Percentiles rank a stretch among this genome's conserved stretches.
These are phyloP conservation scores for Lepas anatifera DNA, from an alignment of 2,888 invertebrate species.

Conservation along the genomic window DNA sequence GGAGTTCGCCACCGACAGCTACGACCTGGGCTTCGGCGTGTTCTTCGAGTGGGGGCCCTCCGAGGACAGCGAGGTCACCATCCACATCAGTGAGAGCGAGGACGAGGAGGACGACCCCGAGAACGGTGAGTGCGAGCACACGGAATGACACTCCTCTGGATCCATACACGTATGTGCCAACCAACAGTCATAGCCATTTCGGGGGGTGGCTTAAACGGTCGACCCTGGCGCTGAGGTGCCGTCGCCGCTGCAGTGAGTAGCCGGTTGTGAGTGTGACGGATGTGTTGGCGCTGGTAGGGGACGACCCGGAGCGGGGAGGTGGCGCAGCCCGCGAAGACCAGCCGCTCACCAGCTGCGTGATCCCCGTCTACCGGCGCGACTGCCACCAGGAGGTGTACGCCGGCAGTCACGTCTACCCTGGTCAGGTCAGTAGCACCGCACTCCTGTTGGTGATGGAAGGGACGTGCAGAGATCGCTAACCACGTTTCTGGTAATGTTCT, in stretches of 20 bases:
- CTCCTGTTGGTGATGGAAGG: too few relatives aligned
- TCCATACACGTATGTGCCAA: too few relatives aligned
- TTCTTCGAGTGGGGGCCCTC: conserved; percentile 86
- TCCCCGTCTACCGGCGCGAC: conserved; percentile 90
- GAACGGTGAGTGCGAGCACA: too few relatives aligned
- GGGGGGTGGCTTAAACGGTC: too few relatives aligned
- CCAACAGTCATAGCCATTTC: too few relatives aligned
- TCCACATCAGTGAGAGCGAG: conserved; percentile 91
- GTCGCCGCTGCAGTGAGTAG: background rate
- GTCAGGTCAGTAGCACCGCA: conserved; percentile 13
- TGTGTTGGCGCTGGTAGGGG: background rate
- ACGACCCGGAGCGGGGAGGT: conserved; percentile 43
- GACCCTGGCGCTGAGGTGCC: conserved; percentile 29
- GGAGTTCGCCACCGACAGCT: conserved; percentile 98
- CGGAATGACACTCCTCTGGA: too few relatives aligned
- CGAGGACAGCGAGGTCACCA: conserved; percentile 58
- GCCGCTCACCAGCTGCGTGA: conserved; percentile 37
- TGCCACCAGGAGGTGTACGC: conserved; percentile 75
- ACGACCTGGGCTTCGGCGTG: conserved; percentile 95
- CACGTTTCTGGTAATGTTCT: too few relatives aligned
- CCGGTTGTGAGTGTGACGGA: background rate
- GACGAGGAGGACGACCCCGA: conserved; percentile 53
- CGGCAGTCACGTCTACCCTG: conserved; percentile 44
- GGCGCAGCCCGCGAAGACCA: conserved; percentile 26
- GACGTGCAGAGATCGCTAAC: too few relatives aligned